Conservation (phyloP, 2,113 vertebrate genomes). For the Antigone vipio region DNA sequence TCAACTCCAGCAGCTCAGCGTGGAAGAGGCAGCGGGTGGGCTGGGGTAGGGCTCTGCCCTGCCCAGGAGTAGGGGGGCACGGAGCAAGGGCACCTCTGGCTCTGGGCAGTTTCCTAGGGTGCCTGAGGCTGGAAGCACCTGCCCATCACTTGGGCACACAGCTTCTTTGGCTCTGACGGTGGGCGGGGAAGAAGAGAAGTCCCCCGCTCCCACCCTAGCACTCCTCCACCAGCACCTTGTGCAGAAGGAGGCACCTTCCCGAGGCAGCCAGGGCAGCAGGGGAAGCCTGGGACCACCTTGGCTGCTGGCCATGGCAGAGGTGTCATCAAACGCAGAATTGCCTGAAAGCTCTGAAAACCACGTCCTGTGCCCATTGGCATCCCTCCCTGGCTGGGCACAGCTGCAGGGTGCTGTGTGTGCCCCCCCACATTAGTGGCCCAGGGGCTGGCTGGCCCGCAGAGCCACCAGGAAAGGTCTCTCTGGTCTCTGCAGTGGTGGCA, state of each 20-base stretch:
- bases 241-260: neutral
- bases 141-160: no score
- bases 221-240: neutral
- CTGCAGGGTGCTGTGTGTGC: neutral
- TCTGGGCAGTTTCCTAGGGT: neutral
- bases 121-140: neutral
- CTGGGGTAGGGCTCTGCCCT: neutral
- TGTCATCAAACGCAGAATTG: neutral
- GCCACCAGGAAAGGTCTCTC: neutral
- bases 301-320: neutral
- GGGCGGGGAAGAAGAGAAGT: neutral
- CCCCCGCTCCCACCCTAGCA: accelerated
- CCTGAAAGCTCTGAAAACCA: neutral
- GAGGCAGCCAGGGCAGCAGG: neutral
- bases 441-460: neutral
- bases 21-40: neutral
- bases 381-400: accelerated
- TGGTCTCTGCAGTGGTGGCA: neutral
- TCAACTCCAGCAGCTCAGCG: accelerated
- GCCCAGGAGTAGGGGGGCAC: neutral
- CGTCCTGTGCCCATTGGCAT: neutral
- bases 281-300: neutral
- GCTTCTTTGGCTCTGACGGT: neutral
- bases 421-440: accelerated
- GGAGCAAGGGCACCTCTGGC: accelerated